Conservation (phyloP, 2,888 invertebrate species). For the Hanleya hanleyi region DNA sequence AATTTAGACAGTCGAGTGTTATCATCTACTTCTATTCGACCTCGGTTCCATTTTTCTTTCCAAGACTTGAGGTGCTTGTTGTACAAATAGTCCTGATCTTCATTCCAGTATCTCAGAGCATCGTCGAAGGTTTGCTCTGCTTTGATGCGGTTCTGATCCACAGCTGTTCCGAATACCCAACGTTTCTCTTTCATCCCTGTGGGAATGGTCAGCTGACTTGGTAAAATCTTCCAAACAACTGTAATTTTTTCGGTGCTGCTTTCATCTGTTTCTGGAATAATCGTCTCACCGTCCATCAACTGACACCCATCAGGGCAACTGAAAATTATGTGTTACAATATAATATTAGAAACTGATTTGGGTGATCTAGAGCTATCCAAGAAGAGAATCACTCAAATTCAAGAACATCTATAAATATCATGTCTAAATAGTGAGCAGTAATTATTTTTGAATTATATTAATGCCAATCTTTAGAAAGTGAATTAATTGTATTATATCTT, state of each 20-base stretch:
- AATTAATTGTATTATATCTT: too few species aligned
- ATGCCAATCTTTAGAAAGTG: too few species aligned
- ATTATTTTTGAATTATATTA: too few species aligned
- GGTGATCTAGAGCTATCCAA: too few species aligned
- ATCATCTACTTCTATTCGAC: slow-evolving; percentile 37
- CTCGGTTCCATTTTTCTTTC: slow-evolving; percentile 36
- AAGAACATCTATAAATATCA: too few species aligned
- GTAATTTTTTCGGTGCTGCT: neutral
- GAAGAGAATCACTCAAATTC: too few species aligned
- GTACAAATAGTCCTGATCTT: slow-evolving; percentile 16
- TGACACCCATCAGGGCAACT: neutral
- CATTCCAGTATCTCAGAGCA: slow-evolving; percentile 13
- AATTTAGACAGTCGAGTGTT: slow-evolving; percentile 43
- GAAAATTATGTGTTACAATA: too few species aligned
- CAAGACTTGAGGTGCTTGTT: slow-evolving; percentile 44
- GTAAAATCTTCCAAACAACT: neutral
- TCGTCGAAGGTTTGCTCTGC: neutral
- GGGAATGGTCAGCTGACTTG: neutral
- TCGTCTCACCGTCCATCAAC: neutral
- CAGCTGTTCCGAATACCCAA: neutral
- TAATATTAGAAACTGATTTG: too few species aligned
- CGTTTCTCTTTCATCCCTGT: neutral
- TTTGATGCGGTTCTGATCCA: neutral
- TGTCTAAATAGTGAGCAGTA: too few species aligned
- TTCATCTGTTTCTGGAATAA: neutral